Evolutionary conservation across 2,888 invertebrate species (phyloP).

Genomic region (Lycophotia porphyrea): DNA sequence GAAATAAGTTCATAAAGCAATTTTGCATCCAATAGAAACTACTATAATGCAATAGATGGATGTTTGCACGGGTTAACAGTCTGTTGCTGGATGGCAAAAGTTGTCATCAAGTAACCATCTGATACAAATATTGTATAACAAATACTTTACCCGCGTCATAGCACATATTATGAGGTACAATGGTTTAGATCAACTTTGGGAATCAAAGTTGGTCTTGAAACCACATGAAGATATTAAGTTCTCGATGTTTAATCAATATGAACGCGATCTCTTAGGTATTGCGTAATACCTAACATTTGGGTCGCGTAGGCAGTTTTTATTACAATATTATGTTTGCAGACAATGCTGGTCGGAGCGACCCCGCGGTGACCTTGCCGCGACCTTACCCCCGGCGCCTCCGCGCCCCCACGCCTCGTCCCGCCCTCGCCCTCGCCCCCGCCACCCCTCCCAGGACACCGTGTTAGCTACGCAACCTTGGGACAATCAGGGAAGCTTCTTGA

Average conservation of each 20-base stretch:
- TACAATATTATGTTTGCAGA: constrained; percentile 75
- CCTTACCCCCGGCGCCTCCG: constrained; percentile 74
- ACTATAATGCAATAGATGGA: neutral
- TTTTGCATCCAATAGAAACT: neutral
- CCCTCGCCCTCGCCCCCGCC: constrained; percentile 45
- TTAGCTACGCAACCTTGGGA: constrained; percentile 80
- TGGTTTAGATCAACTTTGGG: constrained; percentile 14
- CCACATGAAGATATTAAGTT: constrained; percentile 25
- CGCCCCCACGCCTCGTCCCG: constrained; percentile 54
- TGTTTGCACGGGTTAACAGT: neutral
- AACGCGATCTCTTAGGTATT: constrained; percentile 60
- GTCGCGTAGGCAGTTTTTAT: constrained; percentile 71
- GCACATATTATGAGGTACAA: constrained; percentile 1
- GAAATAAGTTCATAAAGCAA: neutral
- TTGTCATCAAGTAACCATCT: neutral
- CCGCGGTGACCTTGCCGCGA: constrained; percentile 81
- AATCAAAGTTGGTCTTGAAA: constrained; percentile 18
- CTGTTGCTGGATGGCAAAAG: neutral
- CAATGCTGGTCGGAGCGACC: constrained; percentile 75
- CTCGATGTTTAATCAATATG: constrained; percentile 60
- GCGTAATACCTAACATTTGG: constrained; percentile 66
- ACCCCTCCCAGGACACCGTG: constrained; percentile 78
- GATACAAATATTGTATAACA: neutral
- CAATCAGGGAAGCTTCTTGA: constrained; percentile 77
- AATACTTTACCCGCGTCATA: neutral